These are phyloP conservation scores for Listronotus bonariensis DNA, from an alignment of 1,140 invertebrate genomes.

Conservation along the genomic window DNA sequence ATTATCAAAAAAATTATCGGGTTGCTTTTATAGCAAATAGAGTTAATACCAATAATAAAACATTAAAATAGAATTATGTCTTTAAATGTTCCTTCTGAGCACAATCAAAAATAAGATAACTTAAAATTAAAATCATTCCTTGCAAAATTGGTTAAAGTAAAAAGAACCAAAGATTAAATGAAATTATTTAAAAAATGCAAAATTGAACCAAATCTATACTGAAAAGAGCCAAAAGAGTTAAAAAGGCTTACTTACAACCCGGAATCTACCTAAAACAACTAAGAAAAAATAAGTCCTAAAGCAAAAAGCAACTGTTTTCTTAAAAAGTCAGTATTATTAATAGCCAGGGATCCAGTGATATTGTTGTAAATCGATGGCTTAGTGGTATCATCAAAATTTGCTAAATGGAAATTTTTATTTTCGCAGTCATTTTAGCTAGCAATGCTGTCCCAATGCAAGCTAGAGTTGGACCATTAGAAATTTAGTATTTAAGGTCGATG, in stretches of 20 bases:
- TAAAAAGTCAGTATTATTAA: conserved; percentile 28
- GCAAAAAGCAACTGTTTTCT: conserved; percentile 40
- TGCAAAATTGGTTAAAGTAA: conserved; percentile 9
- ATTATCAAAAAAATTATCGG: no score
- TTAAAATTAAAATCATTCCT: conserved; percentile 7
- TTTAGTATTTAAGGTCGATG: no score
- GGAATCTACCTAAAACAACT: conserved; percentile 34
- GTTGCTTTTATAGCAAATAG: no score
- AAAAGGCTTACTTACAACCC: conserved; percentile 44
- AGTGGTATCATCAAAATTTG: no score
- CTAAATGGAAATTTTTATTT: no score
- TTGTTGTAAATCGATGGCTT: no score
- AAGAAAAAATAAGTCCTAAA: conserved; percentile 34
- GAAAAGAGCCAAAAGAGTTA: conserved; percentile 17
- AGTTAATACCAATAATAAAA: no score
- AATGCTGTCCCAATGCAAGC: no score
- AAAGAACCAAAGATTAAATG: not conserved
- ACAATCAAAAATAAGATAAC: not conserved
- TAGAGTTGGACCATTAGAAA: no score
- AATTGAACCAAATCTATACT: not conserved
- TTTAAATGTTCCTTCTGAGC: not conserved
- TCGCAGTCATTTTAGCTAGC: no score
- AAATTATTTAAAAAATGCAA: conserved; percentile 11
- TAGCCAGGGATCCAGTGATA: no score
- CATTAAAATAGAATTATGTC: no score